Evolutionary conservation across 2,113 vertebrate genomes (phyloP).

Genomic region (Xiphophorus hellerii): DNA sequence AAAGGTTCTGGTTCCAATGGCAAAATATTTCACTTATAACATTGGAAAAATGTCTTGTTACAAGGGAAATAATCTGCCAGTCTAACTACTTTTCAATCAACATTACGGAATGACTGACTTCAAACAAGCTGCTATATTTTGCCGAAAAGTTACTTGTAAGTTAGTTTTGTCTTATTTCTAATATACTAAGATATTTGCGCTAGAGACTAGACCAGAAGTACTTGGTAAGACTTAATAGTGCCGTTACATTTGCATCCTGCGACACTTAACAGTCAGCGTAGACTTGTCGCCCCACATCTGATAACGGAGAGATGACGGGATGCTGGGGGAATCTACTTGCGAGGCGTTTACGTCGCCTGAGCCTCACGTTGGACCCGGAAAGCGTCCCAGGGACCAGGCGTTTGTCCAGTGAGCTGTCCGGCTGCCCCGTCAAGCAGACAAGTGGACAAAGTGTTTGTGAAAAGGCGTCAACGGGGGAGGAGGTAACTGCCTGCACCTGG

Average conservation of each 20-base stretch:
- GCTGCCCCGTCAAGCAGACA: conserved; percentile 70
- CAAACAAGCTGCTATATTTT: too few relatives aligned
- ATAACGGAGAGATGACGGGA: not conserved
- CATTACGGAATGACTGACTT: too few relatives aligned
- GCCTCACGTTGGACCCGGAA: conserved; percentile 57
- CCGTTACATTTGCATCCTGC: not conserved
- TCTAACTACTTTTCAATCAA: too few relatives aligned
- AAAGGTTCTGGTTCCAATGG: too few relatives aligned
- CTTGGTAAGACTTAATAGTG: too few relatives aligned
- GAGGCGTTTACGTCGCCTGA: conserved; percentile 18
- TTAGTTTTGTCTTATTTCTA: too few relatives aligned
- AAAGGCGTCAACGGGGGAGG: conserved; percentile 64
- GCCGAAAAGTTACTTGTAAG: too few relatives aligned
- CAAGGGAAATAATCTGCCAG: too few relatives aligned
- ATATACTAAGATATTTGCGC: too few relatives aligned
- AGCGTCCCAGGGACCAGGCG: conserved; percentile 62
- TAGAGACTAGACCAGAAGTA: too few relatives aligned
- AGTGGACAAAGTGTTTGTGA: conserved; percentile 69
- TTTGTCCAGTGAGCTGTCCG: conserved; percentile 60
- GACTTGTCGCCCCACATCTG: conserved; percentile 19
- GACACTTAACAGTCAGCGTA: not conserved
- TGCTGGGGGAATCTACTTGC: not conserved
- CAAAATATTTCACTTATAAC: too few relatives aligned
- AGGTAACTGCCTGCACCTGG: conserved; percentile 61
- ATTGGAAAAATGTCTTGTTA: too few relatives aligned